Evolutionary conservation across 2,113 vertebrate species (phyloP), one percentile per base, ranked within the genome.

Genomic region (Sylvietta virens): DNA sequence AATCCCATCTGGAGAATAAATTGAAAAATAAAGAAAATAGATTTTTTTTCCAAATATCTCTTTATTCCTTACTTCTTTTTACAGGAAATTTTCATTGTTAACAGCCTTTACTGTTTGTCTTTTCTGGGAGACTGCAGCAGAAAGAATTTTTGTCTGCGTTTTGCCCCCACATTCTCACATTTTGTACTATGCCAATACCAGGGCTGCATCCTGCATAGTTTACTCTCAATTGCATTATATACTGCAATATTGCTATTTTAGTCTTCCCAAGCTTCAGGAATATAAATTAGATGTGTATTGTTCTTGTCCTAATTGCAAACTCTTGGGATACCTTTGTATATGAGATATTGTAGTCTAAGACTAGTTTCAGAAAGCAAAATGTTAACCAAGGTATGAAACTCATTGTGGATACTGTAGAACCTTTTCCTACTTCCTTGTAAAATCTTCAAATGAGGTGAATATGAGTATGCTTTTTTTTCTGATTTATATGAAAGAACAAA

Each of bases 351-450:
- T 71, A 92, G 89, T 76, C 22, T n/a, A 95, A 60, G 31, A 18
- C 28, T 94, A 30, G 19, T 71, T 97, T 95, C 73, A 88, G 67
- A 91, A 94, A 58, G 33, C n/a, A 84, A 90, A 93, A 90, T 47
- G 3, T 39, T 80, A 91, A 81, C 77, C 42, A 45, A 78, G 23
- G 7, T 45, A 64, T 42, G 45, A 87, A 87, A 87, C 13, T 77
- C n/a, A 48, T 16, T 50, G 39, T 31, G 31, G 37, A 37, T 81
- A 50, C 37, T 42, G 40, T 39, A 20, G 28, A 86, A 81, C 50
- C 51, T 90, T 31, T 82, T 86, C 39, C 40, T 61, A 15, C 89
- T 92, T 70, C 27, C 42, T 67, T 81, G 62, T 61, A 70, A 92
- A 90, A 77, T 85, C 62, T 76, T 84, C 26, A 95, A 94, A 64